These are phyloP conservation scores for Vanessa tameamea DNA, from an alignment of 1,140 invertebrate species.

Conservation along the genomic window DNA sequence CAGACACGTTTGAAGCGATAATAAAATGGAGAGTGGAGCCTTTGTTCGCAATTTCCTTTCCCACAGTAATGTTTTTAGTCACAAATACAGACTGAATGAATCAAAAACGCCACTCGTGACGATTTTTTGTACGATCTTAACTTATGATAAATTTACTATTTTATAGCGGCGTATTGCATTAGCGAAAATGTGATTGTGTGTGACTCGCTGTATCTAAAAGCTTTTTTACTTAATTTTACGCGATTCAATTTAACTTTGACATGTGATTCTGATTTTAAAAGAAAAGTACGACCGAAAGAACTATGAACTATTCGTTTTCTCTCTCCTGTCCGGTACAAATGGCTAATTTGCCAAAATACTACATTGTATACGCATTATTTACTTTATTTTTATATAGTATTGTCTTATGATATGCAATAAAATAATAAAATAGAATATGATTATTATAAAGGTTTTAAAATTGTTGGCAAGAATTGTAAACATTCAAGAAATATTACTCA, in stretches of 20 bases:
- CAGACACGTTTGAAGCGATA: constrained; percentile 26
- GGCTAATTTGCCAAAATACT: no score
- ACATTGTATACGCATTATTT: no score
- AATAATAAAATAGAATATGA: no score
- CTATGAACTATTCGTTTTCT: no score
- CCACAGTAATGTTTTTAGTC: constrained; percentile 18
- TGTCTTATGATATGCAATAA: no score
- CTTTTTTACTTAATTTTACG: neutral
- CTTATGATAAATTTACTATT: constrained; percentile 7
- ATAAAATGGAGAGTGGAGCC: constrained; percentile 28
- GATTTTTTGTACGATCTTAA: neutral
- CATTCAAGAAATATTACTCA: neutral
- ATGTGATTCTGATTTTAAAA: no score
- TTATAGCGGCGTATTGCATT: neutral
- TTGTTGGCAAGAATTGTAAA: neutral
- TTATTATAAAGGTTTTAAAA: neutral
- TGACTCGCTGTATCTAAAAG: neutral
- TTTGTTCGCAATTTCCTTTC: constrained; percentile 37
- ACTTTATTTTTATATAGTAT: no score
- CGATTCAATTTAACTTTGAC: neutral
- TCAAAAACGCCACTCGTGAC: constrained; percentile 5
- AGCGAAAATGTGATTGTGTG: neutral
- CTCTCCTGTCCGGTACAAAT: no score
- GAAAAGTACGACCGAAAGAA: no score
- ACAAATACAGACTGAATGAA: constrained; percentile 20